phyloP scores from a whole-genome alignment of 2,888 invertebrate genomes.

The Odontomyia ornata region DNA sequence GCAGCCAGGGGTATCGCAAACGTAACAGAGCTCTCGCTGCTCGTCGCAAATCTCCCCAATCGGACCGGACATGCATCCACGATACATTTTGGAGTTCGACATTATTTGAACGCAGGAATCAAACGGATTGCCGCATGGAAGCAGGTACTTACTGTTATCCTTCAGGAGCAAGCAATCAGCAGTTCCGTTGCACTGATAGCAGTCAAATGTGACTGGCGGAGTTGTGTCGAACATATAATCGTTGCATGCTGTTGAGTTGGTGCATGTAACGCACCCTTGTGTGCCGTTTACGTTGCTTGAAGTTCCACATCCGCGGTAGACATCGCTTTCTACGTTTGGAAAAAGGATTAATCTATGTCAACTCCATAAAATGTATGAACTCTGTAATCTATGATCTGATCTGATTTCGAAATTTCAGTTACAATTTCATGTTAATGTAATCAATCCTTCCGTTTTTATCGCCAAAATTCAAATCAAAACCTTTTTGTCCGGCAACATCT shows the following conservation, averaged over 20 bases:
- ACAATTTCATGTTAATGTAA: too few species aligned
- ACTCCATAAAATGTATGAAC: background rate
- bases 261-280: slow-evolving; percentile 27
- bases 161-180: slow-evolving; percentile 48
- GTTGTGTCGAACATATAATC: background rate
- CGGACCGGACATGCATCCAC: slow-evolving; percentile 55
- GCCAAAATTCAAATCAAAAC: too few species aligned
- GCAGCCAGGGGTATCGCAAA: slow-evolving; percentile 54
- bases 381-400: background rate
- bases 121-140: slow-evolving; percentile 50
- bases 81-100: slow-evolving; percentile 50
- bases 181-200: slow-evolving; percentile 53
- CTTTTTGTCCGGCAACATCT: too few species aligned
- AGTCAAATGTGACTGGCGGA: slow-evolving; percentile 49
- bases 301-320: slow-evolving; percentile 6
- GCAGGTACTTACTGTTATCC: slow-evolving; percentile 6
- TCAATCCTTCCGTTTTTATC: too few species aligned
- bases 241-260: slow-evolving; percentile 54
- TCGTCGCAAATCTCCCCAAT: slow-evolving; percentile 53
- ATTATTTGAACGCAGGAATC: slow-evolving; percentile 54
- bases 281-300: background rate
- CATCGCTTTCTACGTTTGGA: background rate
- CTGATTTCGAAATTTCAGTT: background rate
- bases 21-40: slow-evolving; percentile 50
- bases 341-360: background rate